A percentile compares a stretch with the other conserved stretches of the same genome.
Conservation (phyloP, 2,888 invertebrate genomes). For the Noctua janthe region DNA sequence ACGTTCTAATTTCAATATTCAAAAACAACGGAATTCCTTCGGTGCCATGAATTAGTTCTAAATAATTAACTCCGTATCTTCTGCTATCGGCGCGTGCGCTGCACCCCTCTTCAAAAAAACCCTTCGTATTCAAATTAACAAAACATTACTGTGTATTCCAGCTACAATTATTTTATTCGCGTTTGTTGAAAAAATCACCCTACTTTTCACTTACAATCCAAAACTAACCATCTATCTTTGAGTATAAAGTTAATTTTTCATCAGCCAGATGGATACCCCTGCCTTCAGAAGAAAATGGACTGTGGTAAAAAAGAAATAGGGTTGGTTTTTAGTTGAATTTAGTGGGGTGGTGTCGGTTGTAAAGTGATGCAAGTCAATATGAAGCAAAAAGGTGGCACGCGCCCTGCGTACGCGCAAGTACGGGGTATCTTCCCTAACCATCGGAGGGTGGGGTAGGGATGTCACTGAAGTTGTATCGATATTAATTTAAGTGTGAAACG, state of each 20-base stretch:
- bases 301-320: constrained; percentile 11
- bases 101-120: constrained; percentile 80
- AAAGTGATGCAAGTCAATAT: constrained; percentile 82
- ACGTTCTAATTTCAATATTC: constrained; percentile 72
- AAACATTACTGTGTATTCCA: constrained; percentile 87
- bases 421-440: constrained; percentile 86
- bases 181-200: constrained; percentile 68
- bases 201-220: constrained; percentile 5
- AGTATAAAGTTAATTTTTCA: constrained; percentile 42
- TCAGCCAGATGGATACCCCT: constrained; percentile 29
- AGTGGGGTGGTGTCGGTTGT: constrained; percentile 69
- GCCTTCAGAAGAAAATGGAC: constrained; percentile 50
- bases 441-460: constrained; percentile 82
- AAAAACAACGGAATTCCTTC: constrained; percentile 82
- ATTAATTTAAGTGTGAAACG: not conserved
- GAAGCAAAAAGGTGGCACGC: constrained; percentile 90
- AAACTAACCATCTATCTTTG: fast-evolving
- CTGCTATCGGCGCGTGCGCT: constrained; percentile 86
- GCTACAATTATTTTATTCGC: constrained; percentile 85
- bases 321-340: constrained; percentile 56
- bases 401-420: constrained; percentile 84
- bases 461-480: constrained; percentile 58
- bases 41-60: constrained; percentile 86
- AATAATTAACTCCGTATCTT: constrained; percentile 85
- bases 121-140: constrained; percentile 89